Evolutionary conservation across 92 coral and sea anemone species (phyloP), one percentile per base, ranked within the genome.

Genomic region (Diadumene lineata): DNA sequence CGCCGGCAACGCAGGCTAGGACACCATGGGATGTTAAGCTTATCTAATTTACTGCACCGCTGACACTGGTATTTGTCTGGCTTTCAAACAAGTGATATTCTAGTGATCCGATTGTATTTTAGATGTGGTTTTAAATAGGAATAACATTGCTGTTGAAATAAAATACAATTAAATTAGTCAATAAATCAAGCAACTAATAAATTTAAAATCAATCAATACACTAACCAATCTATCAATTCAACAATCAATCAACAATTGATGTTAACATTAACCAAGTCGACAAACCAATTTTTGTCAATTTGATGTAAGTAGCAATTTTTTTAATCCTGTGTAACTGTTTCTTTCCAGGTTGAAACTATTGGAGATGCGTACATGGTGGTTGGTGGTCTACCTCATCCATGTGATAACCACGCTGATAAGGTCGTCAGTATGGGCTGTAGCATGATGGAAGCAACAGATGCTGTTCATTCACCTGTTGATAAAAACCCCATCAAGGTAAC

Each of bases 331-430:
- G 51, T 44, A 44, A 8, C 51, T 13, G 24, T 53, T 16, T 21
- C 4, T 21, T 16, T 9, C 24, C 43, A 96, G 99, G 99, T 96
- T 23, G 99, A 96, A 86, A 96, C 99, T 19, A 92, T 96, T 50
- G 99, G 99, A 3, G 99, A 96, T 80, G 99, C 99, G 33, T 96
- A 96, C 77, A 96, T 96, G 99, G 99, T 96, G 22, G 99, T 96
- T 2, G 99, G 99, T 0, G 99, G 99, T 3, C 86, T 96, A 8
- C 99, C 99, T 0, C 94, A 86, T 68, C 99, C 99, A 2, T 96
- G 99, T 77, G 97, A 88, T 38, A 88, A 96, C 79, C 99, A 96
- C 60, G 99, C 99, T 11, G 91, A 92, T 74, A 92, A 78, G 67
- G 99, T 96, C 50, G 92, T 93, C 0, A 93, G 87, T 66, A 96